phyloP scores from a whole-genome alignment of 1,140 invertebrate genomes.

The Drosophila teissieri region DNA sequence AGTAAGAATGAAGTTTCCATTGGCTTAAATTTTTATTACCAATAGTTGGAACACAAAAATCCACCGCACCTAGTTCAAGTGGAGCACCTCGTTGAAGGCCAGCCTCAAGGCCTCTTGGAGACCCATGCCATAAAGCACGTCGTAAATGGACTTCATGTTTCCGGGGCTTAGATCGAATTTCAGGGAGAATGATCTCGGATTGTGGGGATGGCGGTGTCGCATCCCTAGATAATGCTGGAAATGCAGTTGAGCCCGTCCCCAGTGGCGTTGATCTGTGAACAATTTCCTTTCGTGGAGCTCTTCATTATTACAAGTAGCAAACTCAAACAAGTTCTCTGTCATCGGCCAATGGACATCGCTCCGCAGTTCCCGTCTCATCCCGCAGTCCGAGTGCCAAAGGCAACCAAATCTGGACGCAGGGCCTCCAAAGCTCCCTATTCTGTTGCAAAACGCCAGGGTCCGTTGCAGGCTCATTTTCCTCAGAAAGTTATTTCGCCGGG shows the following conservation, averaged over 20 bases:
- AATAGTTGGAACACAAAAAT: neutral
- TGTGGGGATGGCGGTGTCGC: neutral
- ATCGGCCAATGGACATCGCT: neutral
- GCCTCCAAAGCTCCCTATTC: constrained; percentile 3
- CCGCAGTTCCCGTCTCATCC: neutral
- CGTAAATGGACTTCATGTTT: constrained; percentile 7
- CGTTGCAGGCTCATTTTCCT: constrained; percentile 20
- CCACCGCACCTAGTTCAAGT: constrained; percentile 2
- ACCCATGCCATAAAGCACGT: neutral
- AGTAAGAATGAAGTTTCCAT: constrained; percentile 6
- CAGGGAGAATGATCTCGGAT: neutral
- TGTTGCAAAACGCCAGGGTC: constrained; percentile 25
- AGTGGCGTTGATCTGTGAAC: constrained; percentile 13
- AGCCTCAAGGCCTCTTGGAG: constrained; percentile 4
- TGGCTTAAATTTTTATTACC: constrained; percentile 25
- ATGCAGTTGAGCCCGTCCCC: constrained; percentile 11
- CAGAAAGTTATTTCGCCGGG: neutral
- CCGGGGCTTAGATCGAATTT: neutral
- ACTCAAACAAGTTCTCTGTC: constrained; percentile 4
- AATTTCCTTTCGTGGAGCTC: neutral
- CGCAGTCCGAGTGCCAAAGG: neutral
- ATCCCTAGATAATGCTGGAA: constrained; percentile 31
- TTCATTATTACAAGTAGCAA: neutral
- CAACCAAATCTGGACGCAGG: constrained; percentile 11
- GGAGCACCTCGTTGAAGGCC: constrained; percentile 20